phyloP scores from a whole-genome alignment of 1,140 invertebrate genomes.

The Heliconius melpomene region DNA sequence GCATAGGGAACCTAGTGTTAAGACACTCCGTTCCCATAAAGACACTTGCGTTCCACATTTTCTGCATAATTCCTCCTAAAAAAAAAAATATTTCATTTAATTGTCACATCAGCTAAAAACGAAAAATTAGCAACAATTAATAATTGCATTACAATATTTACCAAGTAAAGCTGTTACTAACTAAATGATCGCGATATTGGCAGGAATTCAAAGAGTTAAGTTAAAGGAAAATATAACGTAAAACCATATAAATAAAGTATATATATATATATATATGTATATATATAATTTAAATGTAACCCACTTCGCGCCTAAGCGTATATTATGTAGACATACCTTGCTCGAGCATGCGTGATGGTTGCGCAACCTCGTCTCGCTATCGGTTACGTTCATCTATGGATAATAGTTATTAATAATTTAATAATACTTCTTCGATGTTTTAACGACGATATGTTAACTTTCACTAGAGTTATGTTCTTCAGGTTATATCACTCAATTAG shows the following conservation, averaged over 20 bases:
- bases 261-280: slow-evolving; percentile 28
- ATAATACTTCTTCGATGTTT: slow-evolving; percentile 30
- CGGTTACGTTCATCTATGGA: slow-evolving; percentile 40
- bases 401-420: slow-evolving; percentile 38
- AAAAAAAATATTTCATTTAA: no score
- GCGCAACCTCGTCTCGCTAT: slow-evolving; percentile 45
- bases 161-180: slow-evolving; percentile 33
- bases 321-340: slow-evolving; percentile 42
- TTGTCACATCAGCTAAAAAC: no score
- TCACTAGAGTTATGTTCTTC: slow-evolving; percentile 17
- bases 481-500: background rate
- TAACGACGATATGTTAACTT: slow-evolving; percentile 31
- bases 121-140: no score
- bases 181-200: slow-evolving; percentile 31
- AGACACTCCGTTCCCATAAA: no score
- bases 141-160: slow-evolving; percentile 27
- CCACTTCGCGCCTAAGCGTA: slow-evolving; percentile 45
- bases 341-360: slow-evolving; percentile 47
- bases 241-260: slow-evolving; percentile 12
- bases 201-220: background rate
- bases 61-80: no score
- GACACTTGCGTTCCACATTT: no score
- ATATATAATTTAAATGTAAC: slow-evolving; percentile 18
- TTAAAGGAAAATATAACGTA: slow-evolving; percentile 38
- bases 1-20: no score